phyloP scores from a whole-genome alignment of 2,797 vertebrate genomes.

The Argya squamiceps region DNA sequence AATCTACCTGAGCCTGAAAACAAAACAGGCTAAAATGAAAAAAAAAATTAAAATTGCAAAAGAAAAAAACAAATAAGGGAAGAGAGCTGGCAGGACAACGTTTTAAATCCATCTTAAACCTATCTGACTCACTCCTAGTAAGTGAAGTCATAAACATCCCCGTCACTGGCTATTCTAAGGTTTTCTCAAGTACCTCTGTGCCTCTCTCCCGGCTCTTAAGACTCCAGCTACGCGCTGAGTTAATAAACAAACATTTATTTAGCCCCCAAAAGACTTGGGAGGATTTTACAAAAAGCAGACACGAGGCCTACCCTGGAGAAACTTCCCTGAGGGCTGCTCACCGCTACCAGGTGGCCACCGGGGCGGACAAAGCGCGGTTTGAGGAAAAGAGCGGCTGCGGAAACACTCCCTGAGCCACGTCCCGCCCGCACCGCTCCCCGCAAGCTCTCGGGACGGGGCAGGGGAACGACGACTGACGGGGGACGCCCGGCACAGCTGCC shows the following conservation, averaged over 20 bases:
- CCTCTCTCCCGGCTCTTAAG: neutral
- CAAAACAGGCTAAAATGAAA: neutral
- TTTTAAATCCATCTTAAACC: neutral
- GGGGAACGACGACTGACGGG: accelerated
- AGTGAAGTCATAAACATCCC: neutral
- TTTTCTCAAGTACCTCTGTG: neutral
- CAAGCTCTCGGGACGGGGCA: neutral
- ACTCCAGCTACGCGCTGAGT: neutral
- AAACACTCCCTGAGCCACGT: neutral
- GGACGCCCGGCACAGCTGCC: neutral
- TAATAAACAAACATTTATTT: neutral
- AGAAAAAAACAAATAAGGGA: neutral
- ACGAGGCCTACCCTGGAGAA: neutral
- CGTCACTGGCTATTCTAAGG: neutral
- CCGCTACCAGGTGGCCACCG: neutral
- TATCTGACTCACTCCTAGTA: neutral
- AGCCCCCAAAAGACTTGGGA: neutral
- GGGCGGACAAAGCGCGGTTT: neutral
- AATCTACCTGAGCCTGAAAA: neutral
- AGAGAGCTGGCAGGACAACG: neutral
- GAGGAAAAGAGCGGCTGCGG: neutral
- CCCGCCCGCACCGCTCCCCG: neutral
- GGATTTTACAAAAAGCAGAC: neutral
- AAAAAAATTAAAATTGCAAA: neutral
- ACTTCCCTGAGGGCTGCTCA: neutral